Percentiles rank a stretch among this genome's conserved stretches.
phyloP scores from a whole-genome alignment of 2,888 invertebrate species.

The Erebia epiphron region DNA sequence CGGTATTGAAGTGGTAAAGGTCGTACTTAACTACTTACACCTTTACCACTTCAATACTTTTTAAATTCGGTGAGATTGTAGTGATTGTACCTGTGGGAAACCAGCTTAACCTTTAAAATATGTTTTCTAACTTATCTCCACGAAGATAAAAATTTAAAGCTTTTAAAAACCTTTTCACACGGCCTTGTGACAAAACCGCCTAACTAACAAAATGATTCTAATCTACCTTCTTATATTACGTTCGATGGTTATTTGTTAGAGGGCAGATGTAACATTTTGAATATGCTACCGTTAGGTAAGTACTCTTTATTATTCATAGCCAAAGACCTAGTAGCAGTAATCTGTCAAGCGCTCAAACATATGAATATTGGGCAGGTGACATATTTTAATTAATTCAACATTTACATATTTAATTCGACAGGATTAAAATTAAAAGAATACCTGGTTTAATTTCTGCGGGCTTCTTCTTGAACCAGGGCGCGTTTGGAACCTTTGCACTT shows the following conservation, averaged over 20 bases:
- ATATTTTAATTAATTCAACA: no score
- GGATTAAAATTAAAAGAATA: no score
- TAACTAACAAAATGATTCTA: conserved; percentile 26
- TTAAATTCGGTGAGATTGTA: no score
- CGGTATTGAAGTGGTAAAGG: no score
- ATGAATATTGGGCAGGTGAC: no score
- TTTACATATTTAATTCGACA: no score
- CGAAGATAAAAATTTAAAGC: conserved; percentile 1
- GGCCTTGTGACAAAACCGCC: conserved; percentile 15
- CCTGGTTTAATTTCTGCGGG: no score
- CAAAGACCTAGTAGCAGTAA: background rate
- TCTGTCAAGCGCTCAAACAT: background rate
- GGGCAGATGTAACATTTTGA: conserved; percentile 27
- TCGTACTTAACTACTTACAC: no score
- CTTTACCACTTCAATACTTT: no score
- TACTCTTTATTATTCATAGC: conserved; percentile 9
- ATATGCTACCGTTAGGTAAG: conserved; percentile 30
- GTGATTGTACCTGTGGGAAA: no score
- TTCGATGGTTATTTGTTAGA: conserved; percentile 27
- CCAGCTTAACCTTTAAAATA: background rate
- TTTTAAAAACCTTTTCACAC: conserved; percentile 22
- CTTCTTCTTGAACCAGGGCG: no score
- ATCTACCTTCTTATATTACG: conserved; percentile 33
- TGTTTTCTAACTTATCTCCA: background rate
- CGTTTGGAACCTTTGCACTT: no score